Evolutionary conservation across 37 sponge, comb jelly and placozoan species (phyloP), one percentile per base, ranked within the genome.

Genomic region (Bolinopsis microptera): DNA sequence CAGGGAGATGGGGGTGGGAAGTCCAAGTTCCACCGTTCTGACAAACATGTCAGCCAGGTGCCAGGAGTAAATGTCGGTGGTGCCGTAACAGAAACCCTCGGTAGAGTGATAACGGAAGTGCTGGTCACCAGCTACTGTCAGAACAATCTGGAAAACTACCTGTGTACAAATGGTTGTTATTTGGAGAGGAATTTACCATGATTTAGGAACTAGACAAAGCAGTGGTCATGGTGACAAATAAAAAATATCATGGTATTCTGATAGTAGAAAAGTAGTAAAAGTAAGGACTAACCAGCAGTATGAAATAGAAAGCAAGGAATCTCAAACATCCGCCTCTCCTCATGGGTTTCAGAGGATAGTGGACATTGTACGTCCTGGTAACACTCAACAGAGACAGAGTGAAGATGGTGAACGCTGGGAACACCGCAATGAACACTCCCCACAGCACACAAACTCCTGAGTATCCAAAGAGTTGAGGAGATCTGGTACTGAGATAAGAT

Each of bases 321-420:
- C 75, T 72, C 22, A 72, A n/a, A 72, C 75, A 72, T 72, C 75
- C 75, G 22, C 31, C 18, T 28, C 75, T 72, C 75, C 31, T 5
- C 31, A 72, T n/a, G n/a, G 75, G 13, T 5, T 72, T n/a, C 22
- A 72, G 75, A 72, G 75, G 75, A 28, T 72, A 72, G 22, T 28
- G 75, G 13, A 72, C 31, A 72, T 72, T 72, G 31, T 72, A 72
- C 2, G 75, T 72, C 75, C 75, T 72, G 5, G 75, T 72, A 21
- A 72, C 75, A 72, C 75, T 28, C n/a, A 72, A n/a, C 5, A 72
- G 75, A 28, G 75, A 8, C 75, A 72, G 75, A 30, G 75, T 72
- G 26, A 72, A 72, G 31, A 28, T 30, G 75, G 75, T 30, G 31
- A 72, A 28, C 3, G 75, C 75, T 23, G 75, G 75, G 75, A 72